phyloP scores from a whole-genome alignment of 2,113 vertebrate genomes.

The Odontesthes bonariensis region DNA sequence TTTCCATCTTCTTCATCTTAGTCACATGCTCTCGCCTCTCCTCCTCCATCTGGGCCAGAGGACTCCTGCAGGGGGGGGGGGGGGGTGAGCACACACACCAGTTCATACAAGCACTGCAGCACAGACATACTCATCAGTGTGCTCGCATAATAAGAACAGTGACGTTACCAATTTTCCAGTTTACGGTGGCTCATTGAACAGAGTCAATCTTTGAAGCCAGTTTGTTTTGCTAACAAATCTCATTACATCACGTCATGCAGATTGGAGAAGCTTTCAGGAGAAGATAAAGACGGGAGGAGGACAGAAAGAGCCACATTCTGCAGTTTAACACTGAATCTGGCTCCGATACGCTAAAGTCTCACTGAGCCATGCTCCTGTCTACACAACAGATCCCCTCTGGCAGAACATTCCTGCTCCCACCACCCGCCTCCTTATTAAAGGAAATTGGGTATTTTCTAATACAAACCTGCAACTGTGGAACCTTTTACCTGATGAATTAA shows the following conservation, averaged over 20 bases:
- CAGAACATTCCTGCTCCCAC: no score
- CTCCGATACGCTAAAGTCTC: not conserved
- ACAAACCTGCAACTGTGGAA: no score
- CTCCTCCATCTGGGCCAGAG: constrained; percentile 98
- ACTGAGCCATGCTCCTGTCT: no score
- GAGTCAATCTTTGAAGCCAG: not conserved
- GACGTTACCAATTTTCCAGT: not conserved
- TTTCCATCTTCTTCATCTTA: constrained; percentile 99
- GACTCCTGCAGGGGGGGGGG: constrained; percentile 86
- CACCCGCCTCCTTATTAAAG: no score
- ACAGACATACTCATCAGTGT: not conserved
- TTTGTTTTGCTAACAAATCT: constrained; percentile 8
- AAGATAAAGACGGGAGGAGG: accelerated
- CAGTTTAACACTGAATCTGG: not conserved
- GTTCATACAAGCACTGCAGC: not conserved
- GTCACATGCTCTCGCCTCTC: constrained; percentile 95
- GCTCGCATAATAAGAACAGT: not conserved
- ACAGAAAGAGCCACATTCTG: not conserved
- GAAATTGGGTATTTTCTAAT: no score
- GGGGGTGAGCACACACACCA: constrained; percentile 20
- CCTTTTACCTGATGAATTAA: no score
- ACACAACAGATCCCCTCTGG: no score
- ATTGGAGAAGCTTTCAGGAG: not conserved
- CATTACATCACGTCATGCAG: constrained; percentile 20
- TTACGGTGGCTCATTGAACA: not conserved